phyloP scores from a whole-genome alignment of 1,140 invertebrate species.

The Olivierus martensii region DNA sequence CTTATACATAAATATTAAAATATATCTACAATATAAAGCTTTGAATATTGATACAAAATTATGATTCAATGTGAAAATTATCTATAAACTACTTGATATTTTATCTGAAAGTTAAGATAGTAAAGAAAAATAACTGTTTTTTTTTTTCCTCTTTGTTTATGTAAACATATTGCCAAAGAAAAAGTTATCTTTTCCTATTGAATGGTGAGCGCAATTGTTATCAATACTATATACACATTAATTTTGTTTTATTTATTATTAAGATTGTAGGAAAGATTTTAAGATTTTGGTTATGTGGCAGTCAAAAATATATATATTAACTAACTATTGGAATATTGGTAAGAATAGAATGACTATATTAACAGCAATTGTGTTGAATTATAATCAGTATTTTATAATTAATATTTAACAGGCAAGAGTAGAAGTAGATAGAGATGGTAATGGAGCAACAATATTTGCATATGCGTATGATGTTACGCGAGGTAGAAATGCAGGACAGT shows the following conservation, averaged over 20 bases:
- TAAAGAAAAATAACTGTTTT: no score
- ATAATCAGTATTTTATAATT: neutral
- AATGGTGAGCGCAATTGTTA: no score
- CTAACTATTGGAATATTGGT: neutral
- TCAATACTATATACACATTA: neutral
- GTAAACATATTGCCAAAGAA: no score
- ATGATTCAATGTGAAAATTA: no score
- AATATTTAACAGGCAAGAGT: conserved; percentile 29
- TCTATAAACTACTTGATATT: no score
- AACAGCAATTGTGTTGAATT: neutral
- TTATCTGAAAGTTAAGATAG: no score
- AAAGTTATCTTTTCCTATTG: no score
- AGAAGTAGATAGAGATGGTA: conserved; percentile 37
- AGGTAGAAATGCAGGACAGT: conserved; percentile 30
- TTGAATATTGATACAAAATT: no score
- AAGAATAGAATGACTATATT: neutral
- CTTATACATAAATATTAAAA: no score
- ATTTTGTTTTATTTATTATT: neutral
- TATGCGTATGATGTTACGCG: conserved; percentile 33
- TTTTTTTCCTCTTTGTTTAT: no score
- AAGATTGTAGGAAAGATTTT: neutral
- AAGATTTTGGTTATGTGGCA: neutral
- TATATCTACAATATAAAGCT: no score
- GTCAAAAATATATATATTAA: neutral
- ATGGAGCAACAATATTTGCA: conserved; percentile 36